Evolutionary conservation across 2,797 vertebrate genomes (phyloP), one percentile per base, ranked within the genome.

Genomic region (Pipistrellus kuhlii): DNA sequence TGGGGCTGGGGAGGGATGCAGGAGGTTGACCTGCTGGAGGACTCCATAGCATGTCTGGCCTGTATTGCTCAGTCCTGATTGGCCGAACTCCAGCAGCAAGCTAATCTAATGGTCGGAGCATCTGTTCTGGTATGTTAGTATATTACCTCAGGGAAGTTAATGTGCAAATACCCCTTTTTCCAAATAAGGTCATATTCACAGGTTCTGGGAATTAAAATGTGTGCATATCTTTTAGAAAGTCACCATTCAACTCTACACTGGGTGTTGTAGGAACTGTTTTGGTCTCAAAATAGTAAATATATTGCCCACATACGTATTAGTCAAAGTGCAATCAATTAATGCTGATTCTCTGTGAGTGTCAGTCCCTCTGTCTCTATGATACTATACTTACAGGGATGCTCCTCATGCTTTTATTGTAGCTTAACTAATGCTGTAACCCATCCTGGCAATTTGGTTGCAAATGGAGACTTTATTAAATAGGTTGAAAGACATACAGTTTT

Each of bases 401-500:
- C 5, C 11, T 84, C 44, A 55, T 80, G 30, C 14, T 88, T 94
- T 80, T 81, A 35, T 35, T 44, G 25, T 55, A 25, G 21, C n/a
- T 88, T 88, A n/a, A 55, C 41, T 72, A 90, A 90, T 59, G 23
- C 76, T 80, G 8, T 71, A 51, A 71, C 44, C 23, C 68, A 76
- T 83, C 41, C 53, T 92, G 23, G 23, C 15, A 44, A 30, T 84
- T 84, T 90, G 13, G 4, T 81, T 93, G 20, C 27, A 84, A 89
- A 93, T 80, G 13, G 20, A 83, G 32, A 81, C 25, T 30, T 80
- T 15, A 91, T 1, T 91, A 87, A 80, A 72, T 64, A 77, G 15
- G 9, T 53, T 82, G 30, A 72, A 94, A 95, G 64, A 69, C 17
- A 85, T 76, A 13, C 30, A 57, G 51, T 75, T 90, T 94, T 80